Percentiles rank a stretch among this genome's conserved stretches.
These are phyloP conservation scores for Oreochromis mossambicus DNA, from an alignment of 2,797 vertebrate species.

Conservation along the genomic window DNA sequence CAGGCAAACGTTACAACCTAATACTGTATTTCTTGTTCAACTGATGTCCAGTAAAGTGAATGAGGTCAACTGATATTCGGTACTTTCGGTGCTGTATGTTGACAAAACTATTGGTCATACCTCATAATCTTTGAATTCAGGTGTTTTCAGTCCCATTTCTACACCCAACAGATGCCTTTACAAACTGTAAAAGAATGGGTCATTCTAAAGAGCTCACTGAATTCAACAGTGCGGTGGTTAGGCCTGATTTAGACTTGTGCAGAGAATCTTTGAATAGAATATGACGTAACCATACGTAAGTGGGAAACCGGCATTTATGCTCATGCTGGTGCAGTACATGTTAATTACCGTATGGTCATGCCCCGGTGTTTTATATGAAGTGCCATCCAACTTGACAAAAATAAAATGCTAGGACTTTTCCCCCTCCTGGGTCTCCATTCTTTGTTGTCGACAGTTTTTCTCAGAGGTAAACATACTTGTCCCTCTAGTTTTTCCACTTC, in stretches of 20 bases:
- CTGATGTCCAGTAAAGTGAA: neutral
- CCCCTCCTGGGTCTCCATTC: neutral
- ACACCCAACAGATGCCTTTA: neutral
- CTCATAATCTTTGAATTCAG: neutral
- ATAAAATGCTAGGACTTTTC: rapidly evolving
- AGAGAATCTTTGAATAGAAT: neutral
- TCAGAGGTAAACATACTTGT: neutral
- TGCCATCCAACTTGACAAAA: neutral
- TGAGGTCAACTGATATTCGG: neutral
- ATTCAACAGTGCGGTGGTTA: neutral
- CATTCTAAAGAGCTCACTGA: neutral
- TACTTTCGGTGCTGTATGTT: neutral
- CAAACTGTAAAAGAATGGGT: neutral
- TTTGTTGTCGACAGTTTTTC: neutral
- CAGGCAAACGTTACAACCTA: neutral
- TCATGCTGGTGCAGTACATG: neutral
- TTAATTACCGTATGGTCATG: rapidly evolving
- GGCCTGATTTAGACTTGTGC: neutral
- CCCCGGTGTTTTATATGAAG: neutral
- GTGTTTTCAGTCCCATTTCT: neutral
- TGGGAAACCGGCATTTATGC: rapidly evolving
- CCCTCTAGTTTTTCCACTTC: neutral
- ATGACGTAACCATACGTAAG: rapidly evolving
- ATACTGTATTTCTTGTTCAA: neutral
- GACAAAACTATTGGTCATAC: neutral